Conservation (phyloP, 2,797 vertebrate species). For the Babyrousa celebensis region DNA sequence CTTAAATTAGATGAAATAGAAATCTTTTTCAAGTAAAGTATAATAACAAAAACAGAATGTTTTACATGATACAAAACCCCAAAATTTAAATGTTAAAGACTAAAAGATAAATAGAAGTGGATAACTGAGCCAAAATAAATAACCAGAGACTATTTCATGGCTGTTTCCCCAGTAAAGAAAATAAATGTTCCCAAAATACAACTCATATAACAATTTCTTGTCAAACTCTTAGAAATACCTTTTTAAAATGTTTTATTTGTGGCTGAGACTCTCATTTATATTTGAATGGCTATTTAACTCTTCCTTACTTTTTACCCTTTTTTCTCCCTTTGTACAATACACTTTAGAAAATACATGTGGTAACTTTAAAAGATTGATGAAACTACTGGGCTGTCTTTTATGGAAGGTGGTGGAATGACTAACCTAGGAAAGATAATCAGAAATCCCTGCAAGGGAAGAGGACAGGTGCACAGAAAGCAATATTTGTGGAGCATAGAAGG, state of each 20-base stretch:
- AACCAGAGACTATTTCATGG: not conserved
- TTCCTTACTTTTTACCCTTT: not conserved
- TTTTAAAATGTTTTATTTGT: not conserved
- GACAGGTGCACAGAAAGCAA: not conserved
- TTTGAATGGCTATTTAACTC: not conserved
- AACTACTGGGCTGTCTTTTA: not conserved
- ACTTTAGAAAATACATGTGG: not conserved
- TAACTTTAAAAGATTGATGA: not conserved
- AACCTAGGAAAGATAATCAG: not conserved
- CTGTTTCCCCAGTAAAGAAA: not conserved
- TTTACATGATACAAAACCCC: not conserved
- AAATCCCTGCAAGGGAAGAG: not conserved
- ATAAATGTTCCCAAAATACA: not conserved
- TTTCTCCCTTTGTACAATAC: fast-evolving
- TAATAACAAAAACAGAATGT: constrained; percentile 54
- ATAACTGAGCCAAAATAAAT: constrained; percentile 50
- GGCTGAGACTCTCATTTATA: not conserved
- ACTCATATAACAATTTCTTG: not conserved
- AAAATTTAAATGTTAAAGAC: constrained; percentile 52
- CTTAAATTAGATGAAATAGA: constrained; percentile 72
- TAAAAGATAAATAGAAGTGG: not conserved
- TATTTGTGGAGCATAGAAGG: not conserved
- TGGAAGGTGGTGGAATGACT: not conserved
- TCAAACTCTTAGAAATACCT: not conserved
- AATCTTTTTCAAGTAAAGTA: constrained; percentile 68